Conservation (phyloP, 2,888 invertebrate species). For the Pristionchus fissidentatus region DNA sequence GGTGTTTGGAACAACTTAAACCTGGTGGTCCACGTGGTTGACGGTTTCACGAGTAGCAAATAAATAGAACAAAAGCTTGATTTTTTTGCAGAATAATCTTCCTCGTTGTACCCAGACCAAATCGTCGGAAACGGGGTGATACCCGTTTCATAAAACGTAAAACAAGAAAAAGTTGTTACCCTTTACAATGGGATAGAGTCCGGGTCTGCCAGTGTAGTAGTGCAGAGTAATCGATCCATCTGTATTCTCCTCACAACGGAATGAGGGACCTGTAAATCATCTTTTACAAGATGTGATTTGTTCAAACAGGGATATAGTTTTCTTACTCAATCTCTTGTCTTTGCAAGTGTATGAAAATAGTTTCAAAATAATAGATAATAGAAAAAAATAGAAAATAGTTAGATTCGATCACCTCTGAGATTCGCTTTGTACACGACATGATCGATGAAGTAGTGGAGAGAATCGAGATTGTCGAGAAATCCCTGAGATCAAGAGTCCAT, state of each 20-base stretch:
- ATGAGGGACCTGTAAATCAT: slow-evolving; percentile 83
- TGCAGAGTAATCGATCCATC: slow-evolving; percentile 91
- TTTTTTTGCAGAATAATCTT: too few species aligned
- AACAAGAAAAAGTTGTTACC: slow-evolving; percentile 54
- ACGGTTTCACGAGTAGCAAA: too few species aligned
- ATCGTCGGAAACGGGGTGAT: background rate
- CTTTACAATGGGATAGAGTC: slow-evolving; percentile 91
- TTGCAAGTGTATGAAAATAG: background rate
- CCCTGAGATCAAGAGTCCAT: too few species aligned
- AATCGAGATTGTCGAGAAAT: slow-evolving; percentile 95
- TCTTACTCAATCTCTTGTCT: background rate
- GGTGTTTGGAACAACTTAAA: too few species aligned
- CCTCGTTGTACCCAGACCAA: too few species aligned
- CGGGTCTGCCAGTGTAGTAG: slow-evolving; percentile 94
- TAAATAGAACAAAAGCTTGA: too few species aligned
- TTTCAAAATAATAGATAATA: too few species aligned
- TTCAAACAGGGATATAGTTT: background rate
- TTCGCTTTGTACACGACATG: slow-evolving; percentile 67
- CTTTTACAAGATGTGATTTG: background rate
- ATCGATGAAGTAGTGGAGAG: slow-evolving; percentile 82
- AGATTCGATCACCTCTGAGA: slow-evolving; percentile 19
- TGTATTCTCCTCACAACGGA: slow-evolving; percentile 90
- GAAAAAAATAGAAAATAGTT: too few species aligned
- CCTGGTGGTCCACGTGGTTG: too few species aligned
- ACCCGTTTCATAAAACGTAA: background rate